Evolutionary conservation across 1,140 invertebrate genomes (phyloP), one percentile per base, ranked within the genome.

Genomic region (Drosophila ananassae): DNA sequence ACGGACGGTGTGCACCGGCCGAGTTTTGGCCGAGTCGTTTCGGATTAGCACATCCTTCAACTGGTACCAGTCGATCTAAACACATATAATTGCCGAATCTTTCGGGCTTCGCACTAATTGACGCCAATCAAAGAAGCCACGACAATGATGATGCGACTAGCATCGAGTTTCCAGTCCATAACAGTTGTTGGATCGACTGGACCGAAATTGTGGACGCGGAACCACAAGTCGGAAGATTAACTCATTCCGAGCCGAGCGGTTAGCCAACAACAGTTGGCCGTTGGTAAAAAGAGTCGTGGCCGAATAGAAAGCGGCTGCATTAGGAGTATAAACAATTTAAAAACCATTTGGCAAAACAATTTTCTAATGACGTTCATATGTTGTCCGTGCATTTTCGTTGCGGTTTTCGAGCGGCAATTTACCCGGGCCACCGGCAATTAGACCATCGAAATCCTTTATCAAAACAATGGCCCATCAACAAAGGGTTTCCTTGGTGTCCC

Each of bases 301-400:
- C 77, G 39, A 79, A 79, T 79, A 84, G 80, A 84, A 84, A 84
- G 64, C 78, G 61, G 64, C 69, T 84, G 68, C 58, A 74, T 72
- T 76, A 73, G 41, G 64, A 68, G 63, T 81, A 68, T 89, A 89
- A 79, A 89, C 83, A 87, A 87, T 87, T 87, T 87, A 87, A 89
- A 87, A 87, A 82, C 82, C 82, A 87, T 87, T 87, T 87, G 82
- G 82, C 82, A 87, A 87, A 87, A 87, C 83, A 89, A 89, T 87
- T 87, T 83, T 89, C 82, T 87, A 87, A 87, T 87, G 82, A 87
- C 83, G 75, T 63, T 87, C 83, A 79, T 76, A 87, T 87, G 82
- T 68, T 73, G 76, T 12, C 34, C 51, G 68, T 79, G 77, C 68
- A 84, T 84, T 85, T 84, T 85, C 71, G 80, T 84, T 89, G 82